Base-by-base conservation (phyloP, 2,888 invertebrate species). In the Malacosoma neustria region DNA sequence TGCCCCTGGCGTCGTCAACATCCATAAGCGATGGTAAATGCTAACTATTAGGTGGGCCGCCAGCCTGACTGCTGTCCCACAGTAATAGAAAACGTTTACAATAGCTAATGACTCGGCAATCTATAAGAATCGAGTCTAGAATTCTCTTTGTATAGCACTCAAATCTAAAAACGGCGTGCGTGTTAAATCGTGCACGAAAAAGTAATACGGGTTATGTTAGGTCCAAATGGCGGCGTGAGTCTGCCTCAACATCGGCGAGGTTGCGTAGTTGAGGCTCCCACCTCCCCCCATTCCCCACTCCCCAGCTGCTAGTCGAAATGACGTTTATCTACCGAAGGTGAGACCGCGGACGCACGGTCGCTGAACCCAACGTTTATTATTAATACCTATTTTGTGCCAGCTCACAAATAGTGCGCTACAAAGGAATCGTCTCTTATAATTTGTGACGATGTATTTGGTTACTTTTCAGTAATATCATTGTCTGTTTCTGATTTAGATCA, bases 321-420 rank as follows among this genome's bases (percentile, higher is more conserved):
- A 66, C 75, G 75, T 74, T 80, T 79, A 76, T 80, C 81, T 80
- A 74, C 61, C 22, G 63, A 79, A 85, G 85, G 85, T 85, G 81
- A 84, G 54, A 60, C 66, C 57, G 54, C 74, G 80, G 82, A 45
- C 84, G 61, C 43, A 50, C 84, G 85, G 81, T 74, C 82, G 73
- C 41, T 67, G 77, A 77, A 77, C 82, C 66, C 66, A 41, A 49
- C 47, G 49, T 51, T 49, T 68, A 62, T 67, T 68, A 69, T 70
- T 60, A 65, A 64, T 70, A 52, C 46, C 38, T 53, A 74, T 70
- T 70, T 77, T 72, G 70, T 61, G 52, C 56, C 49, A 54, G 42
- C 55, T 56, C 53, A 54, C 52, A 54, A 57, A 61, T 57, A 57
- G 47, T 57, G 55, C 56, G 58, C 55, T 51, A 51, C 60, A 54